Evolutionary conservation across 2,797 vertebrate genomes (phyloP).

Genomic region (Sciaenops ocellatus): DNA sequence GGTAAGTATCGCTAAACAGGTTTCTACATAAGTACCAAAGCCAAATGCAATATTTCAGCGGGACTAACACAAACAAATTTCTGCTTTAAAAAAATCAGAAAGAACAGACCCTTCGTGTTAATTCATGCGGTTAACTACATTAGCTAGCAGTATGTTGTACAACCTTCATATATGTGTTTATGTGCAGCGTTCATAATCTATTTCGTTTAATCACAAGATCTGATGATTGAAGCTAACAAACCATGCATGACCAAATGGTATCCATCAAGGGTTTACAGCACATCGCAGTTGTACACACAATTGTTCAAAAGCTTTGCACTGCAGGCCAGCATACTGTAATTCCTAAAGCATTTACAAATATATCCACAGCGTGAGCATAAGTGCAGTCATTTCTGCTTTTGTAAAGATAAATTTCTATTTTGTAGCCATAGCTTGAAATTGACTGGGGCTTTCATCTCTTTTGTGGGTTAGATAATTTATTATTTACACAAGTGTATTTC

Average conservation of each 20-base stretch:
- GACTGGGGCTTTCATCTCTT: background rate
- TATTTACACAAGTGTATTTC: background rate
- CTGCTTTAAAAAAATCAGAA: slow-evolving; percentile 6
- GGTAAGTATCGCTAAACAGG: background rate
- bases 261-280: slow-evolving; percentile 36
- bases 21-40: slow-evolving; percentile 1
- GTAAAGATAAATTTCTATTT: background rate
- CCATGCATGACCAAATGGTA: slow-evolving; percentile 48
- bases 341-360: slow-evolving; percentile 5
- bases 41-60: background rate
- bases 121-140: background rate
- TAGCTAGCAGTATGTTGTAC: background rate
- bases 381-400: slow-evolving; percentile 3
- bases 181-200: slow-evolving; percentile 27
- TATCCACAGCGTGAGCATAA: background rate
- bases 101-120: background rate
- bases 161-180: background rate
- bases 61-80: background rate
- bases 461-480: background rate
- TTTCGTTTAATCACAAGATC: slow-evolving; percentile 24
- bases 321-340: background rate
- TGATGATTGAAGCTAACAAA: slow-evolving; percentile 48
- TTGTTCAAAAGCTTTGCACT: slow-evolving; percentile 16
- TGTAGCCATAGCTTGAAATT: background rate
- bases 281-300: slow-evolving; percentile 23